Base-by-base conservation (phyloP, 2,113 vertebrate species). In the Rhipidura dahli region DNA sequence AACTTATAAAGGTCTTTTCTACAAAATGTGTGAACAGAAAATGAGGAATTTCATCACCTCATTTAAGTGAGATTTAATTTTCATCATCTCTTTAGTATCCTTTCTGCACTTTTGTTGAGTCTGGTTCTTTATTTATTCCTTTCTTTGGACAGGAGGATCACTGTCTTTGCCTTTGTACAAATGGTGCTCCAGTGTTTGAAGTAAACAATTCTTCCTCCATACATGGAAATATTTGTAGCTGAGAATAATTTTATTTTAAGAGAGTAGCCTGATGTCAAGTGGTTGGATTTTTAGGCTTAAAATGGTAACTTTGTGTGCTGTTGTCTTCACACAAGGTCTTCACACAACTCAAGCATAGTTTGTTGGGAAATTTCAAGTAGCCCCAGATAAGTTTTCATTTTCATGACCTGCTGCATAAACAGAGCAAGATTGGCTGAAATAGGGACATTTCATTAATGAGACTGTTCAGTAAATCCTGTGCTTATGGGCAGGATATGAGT, bases 341-440 rank as follows among this genome's bases (percentile, higher is more conserved):
- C 31, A 31, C 4, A 12, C 9, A 40, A 26, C 7, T 65, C 27
- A 23, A 50, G n/a, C 11, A 60, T 15, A 63, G 18, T 39, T 64
- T 53, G 4, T 30, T 60, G 19, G 19, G 20, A 56, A 40, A 54
- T 83, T 69, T 76, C n/a, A 24, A 16, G 21, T 21, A 26, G 31
- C 7, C 40, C 8, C 37, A 56, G 31, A 8, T 42, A 54, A 68
- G 1, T 69, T 76, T 68, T 86, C 5, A 23, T 39, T 83, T 31
- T 37, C 7, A 3, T 69, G 21, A 40, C 42, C 10, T 68, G 13
- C 22, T 92, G 20, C 11, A 71, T 50, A 59, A 79, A 40, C 9
- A 76, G 47, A 76, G 8, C 0, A 3, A 40, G 3, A 7, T 18
- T 45, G 8, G 2, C 27, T 75, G 30, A 15, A 69, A 11, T 2